phyloP scores from a whole-genome alignment of 2,888 invertebrate species.

The Cloeon dipterum region DNA sequence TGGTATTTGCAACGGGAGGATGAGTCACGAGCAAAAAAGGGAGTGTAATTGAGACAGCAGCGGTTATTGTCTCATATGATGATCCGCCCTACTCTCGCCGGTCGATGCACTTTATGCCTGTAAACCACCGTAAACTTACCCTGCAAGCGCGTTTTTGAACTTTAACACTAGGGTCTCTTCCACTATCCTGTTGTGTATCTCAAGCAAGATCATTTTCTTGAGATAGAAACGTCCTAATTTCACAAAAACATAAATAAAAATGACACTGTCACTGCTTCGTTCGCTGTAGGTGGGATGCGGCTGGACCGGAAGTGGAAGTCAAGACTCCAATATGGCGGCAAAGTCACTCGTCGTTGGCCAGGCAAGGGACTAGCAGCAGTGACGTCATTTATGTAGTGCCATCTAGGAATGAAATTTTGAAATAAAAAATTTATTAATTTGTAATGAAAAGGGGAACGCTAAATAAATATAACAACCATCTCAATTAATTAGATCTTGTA shows the following conservation, averaged over 20 bases:
- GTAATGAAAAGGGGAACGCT: too few relatives aligned
- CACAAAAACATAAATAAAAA: constrained; percentile 2
- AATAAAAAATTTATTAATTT: too few relatives aligned
- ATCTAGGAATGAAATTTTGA: too few relatives aligned
- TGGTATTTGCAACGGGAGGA: too few relatives aligned
- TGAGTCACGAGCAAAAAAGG: too few relatives aligned
- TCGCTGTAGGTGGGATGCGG: not conserved
- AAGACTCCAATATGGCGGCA: constrained; percentile 1
- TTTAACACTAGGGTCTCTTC: constrained; percentile 90
- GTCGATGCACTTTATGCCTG: constrained; percentile 26
- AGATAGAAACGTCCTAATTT: too few relatives aligned
- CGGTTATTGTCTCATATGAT: not conserved
- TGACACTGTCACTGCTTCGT: not conserved
- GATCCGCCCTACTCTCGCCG: constrained; percentile 24
- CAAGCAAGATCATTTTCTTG: constrained; percentile 93
- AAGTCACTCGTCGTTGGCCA: too few relatives aligned
- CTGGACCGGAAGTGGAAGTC: not conserved
- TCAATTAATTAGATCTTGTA: too few relatives aligned
- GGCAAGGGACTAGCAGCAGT: too few relatives aligned
- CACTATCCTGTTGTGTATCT: constrained; percentile 97
- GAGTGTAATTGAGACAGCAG: not conserved
- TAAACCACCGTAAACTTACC: constrained; percentile 44
- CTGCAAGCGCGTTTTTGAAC: constrained; percentile 86
- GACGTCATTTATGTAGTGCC: too few relatives aligned
- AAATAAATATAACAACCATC: too few relatives aligned